These are phyloP conservation scores for Cherax destructor DNA, from an alignment of 1,140 invertebrate genomes.

Conservation along the genomic window DNA sequence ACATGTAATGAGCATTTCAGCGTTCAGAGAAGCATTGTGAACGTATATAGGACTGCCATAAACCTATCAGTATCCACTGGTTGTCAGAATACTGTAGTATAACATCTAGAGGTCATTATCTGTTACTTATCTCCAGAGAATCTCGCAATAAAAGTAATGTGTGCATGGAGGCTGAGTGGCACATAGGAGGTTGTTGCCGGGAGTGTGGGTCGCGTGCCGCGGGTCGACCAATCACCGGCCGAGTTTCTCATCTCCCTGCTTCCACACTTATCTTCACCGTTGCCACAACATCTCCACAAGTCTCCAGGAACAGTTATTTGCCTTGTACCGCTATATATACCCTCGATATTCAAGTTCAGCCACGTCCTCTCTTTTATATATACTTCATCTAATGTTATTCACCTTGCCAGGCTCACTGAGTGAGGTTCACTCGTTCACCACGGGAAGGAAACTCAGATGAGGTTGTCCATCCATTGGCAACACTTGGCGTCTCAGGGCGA, in stretches of 20 bases:
- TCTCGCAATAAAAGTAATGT: neutral
- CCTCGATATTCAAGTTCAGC: neutral
- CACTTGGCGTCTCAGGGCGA: conserved; percentile 32
- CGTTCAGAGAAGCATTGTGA: neutral
- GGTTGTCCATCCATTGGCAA: conserved; percentile 9
- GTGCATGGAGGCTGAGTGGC: neutral
- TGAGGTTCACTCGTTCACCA: neutral
- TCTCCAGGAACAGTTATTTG: neutral
- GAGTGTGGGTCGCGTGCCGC: conserved; percentile 36
- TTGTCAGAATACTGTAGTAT: neutral
- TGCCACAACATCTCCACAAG: conserved; percentile 32
- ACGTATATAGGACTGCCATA: neutral
- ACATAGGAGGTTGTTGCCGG: conserved; percentile 22
- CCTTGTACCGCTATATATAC: no score
- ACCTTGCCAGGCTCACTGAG: neutral
- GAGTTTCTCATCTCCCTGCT: conserved; percentile 63
- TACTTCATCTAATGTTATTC: no score
- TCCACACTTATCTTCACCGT: conserved; percentile 65
- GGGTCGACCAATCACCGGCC: conserved; percentile 51
- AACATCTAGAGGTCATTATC: no score
- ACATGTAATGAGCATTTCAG: neutral
- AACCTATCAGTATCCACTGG: neutral
- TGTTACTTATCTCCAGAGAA: neutral
- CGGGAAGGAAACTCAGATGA: neutral
- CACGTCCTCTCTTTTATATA: neutral